phyloP scores from a whole-genome alignment of 1,140 invertebrate species.

The Drosophila albomicans region DNA sequence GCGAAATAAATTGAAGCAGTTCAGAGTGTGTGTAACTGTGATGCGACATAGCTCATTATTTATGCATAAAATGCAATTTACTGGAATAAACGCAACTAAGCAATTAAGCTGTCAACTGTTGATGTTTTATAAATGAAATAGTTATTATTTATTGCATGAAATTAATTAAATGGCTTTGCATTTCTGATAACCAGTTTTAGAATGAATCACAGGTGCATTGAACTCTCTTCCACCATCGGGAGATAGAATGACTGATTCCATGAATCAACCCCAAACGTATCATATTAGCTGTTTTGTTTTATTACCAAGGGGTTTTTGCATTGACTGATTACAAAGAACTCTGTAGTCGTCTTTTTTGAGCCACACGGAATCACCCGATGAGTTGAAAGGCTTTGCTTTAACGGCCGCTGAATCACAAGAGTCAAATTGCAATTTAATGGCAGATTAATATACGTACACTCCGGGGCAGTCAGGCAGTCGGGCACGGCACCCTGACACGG shows the following conservation, averaged over 20 bases:
- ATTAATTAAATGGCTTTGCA: not conserved
- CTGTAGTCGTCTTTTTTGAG: not conserved
- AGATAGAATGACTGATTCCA: not conserved
- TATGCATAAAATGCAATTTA: not conserved
- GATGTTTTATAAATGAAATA: slow-evolving; percentile 7
- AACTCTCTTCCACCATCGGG: not conserved
- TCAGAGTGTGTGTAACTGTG: slow-evolving; percentile 1
- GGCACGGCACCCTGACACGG: slow-evolving; percentile 6
- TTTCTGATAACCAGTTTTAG: slow-evolving; percentile 3
- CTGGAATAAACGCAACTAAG: not conserved
- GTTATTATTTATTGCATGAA: slow-evolving; percentile 1
- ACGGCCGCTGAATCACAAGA: slow-evolving; percentile 13
- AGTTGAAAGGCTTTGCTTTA: not conserved
- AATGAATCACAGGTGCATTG: slow-evolving; percentile 18
- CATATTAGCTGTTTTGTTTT: slow-evolving; percentile 1
- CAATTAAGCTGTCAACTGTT: slow-evolving; percentile 16
- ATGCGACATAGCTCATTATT: slow-evolving; percentile 2
- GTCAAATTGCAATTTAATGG: slow-evolving; percentile 22
- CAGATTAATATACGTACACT: not conserved
- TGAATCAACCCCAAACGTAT: slow-evolving; percentile 2
- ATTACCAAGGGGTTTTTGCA: not conserved
- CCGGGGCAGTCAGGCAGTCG: no score
- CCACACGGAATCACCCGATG: not conserved
- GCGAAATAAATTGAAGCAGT: not conserved
- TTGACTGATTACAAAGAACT: not conserved